phyloP scores from a whole-genome alignment of 2,888 invertebrate genomes.

The Polydrusus pterygomalis region DNA sequence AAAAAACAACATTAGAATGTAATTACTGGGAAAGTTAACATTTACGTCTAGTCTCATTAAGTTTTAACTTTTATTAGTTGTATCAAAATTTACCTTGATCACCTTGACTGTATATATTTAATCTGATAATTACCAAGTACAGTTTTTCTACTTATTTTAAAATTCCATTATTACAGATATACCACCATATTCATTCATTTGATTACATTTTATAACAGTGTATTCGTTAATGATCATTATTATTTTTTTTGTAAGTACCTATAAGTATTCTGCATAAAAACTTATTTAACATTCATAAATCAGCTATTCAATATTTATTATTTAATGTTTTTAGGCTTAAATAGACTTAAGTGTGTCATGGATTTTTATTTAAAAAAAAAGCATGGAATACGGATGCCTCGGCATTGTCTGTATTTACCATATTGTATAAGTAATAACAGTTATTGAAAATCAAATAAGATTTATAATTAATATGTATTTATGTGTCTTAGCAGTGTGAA shows the following conservation, averaged over 20 bases:
- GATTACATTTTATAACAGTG: not conserved
- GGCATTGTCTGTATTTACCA: conserved; percentile 8
- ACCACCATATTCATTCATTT: conserved; percentile 1
- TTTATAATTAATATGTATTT: not conserved
- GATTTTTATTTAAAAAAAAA: conserved; percentile 13
- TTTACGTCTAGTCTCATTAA: conserved; percentile 31
- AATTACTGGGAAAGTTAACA: conserved; percentile 23
- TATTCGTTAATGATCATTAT: conserved; percentile 9
- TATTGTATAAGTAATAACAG: conserved; percentile 5
- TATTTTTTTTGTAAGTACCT: too few species aligned
- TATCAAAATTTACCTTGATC: conserved; percentile 36
- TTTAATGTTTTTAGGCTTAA: conserved; percentile 1
- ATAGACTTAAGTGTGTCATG: conserved; percentile 19
- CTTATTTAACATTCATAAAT: not conserved
- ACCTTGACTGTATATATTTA: conserved; percentile 40
- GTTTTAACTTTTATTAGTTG: conserved; percentile 19
- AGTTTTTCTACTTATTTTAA: conserved; percentile 19
- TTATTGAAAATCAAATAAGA: conserved; percentile 1
- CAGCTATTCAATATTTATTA: conserved; percentile 14
- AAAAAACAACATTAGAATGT: conserved; percentile 20
- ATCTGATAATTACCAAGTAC: conserved; percentile 12
- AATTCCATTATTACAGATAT: too few species aligned
- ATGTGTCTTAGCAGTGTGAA: too few species aligned
- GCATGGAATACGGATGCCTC: not conserved
- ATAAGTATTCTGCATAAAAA: not conserved